Conservation (phyloP, 64 coral and sea anemone species). For the Dendronephthya gigantea region DNA sequence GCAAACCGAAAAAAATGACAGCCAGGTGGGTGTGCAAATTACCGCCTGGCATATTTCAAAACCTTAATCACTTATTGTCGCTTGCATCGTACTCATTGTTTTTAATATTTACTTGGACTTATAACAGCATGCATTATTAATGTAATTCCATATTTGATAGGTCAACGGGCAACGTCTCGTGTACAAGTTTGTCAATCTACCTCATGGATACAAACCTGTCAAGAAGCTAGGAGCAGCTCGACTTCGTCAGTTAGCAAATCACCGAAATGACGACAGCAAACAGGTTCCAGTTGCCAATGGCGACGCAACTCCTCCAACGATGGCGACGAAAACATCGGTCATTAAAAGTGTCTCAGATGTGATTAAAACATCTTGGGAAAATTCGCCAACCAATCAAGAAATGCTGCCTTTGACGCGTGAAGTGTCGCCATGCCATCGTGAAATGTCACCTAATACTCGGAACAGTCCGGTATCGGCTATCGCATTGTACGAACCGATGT, state of each 20-base stretch:
- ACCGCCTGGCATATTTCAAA: no score
- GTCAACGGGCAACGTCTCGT: conserved; percentile 86
- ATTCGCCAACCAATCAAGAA: not conserved
- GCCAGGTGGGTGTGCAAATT: not conserved
- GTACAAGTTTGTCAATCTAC: conserved; percentile 96
- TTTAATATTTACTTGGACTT: no score
- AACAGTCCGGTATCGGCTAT: not conserved
- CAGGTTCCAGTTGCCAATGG: not conserved
- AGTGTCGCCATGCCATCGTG: not conserved
- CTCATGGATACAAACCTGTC: conserved; percentile 66
- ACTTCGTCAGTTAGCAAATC: not conserved
- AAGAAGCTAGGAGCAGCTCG: conserved; percentile 27
- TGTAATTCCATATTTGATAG: conserved; percentile 14
- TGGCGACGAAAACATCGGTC: not conserved
- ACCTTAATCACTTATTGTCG: no score
- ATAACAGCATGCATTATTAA: no score
- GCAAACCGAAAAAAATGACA: not conserved
- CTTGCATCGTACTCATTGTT: no score
- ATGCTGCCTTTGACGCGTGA: not conserved
- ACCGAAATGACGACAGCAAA: not conserved
- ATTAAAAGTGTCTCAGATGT: conserved; percentile 14
- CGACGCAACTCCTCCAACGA: not conserved
- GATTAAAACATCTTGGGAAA: not conserved
- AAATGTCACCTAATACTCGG: not conserved
- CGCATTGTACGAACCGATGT: not conserved